Evolutionary conservation across 1,140 invertebrate genomes (phyloP).

Genomic region (Pseudomyrmex cubaensis): DNA sequence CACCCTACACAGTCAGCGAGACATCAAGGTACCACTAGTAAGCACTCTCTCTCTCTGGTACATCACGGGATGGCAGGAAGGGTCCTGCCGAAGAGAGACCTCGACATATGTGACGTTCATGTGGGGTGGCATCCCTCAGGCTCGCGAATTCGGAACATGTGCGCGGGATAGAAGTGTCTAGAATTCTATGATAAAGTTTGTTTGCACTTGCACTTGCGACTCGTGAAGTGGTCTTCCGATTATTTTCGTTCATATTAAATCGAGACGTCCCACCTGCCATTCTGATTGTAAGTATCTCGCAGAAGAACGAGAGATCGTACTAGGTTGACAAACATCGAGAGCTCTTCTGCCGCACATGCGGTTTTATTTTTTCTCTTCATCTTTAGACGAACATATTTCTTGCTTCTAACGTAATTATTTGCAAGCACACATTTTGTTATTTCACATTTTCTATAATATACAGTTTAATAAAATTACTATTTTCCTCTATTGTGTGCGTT

Average conservation of each 20-base stretch:
- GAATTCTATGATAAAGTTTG: slow-evolving; percentile 78
- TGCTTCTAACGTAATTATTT: not conserved
- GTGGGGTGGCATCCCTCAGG: slow-evolving; percentile 77
- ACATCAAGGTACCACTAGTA: slow-evolving; percentile 35
- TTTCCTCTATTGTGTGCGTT: not conserved
- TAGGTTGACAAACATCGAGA: not conserved
- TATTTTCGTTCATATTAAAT: slow-evolving; percentile 68
- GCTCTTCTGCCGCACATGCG: not conserved
- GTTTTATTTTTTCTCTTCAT: not conserved
- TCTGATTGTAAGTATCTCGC: not conserved
- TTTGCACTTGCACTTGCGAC: slow-evolving; percentile 75
- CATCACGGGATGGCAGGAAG: slow-evolving; percentile 64
- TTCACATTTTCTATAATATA: not conserved
- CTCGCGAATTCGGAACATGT: slow-evolving; percentile 78
- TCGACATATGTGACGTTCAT: slow-evolving; percentile 81
- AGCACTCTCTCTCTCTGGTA: slow-evolving; percentile 31
- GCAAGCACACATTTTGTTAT: not conserved
- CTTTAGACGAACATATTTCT: not conserved
- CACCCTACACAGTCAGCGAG: slow-evolving; percentile 55
- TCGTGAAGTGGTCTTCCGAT: slow-evolving; percentile 72
- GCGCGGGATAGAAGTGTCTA: slow-evolving; percentile 75
- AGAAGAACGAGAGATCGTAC: not conserved
- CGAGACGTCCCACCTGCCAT: slow-evolving; percentile 55
- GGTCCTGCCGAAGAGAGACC: slow-evolving; percentile 73
- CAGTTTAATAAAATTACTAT: not conserved